Percentiles rank a stretch among this genome's conserved stretches.
phyloP scores from a whole-genome alignment of 1,140 invertebrate species.

The Psix sp. region DNA sequence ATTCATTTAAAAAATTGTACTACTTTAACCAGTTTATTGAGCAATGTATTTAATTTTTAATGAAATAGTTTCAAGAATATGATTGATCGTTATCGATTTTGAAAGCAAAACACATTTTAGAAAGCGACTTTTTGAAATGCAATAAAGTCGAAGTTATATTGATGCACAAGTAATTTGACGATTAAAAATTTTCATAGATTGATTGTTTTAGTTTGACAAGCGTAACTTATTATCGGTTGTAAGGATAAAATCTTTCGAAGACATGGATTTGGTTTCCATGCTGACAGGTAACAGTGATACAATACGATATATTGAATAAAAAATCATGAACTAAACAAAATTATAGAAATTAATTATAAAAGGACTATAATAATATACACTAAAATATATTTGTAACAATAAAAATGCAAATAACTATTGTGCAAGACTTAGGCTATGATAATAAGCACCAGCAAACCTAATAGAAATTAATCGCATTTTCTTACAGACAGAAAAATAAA shows the following conservation, averaged over 20 bases:
- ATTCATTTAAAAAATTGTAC: too few species aligned
- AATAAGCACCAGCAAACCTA: neutral
- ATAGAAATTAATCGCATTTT: neutral
- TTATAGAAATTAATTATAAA: neutral
- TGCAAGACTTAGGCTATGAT: neutral
- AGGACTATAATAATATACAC: neutral
- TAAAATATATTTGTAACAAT: slow-evolving; percentile 3
- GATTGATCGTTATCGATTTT: too few species aligned
- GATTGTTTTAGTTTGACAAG: slow-evolving; percentile 12
- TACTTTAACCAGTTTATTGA: too few species aligned
- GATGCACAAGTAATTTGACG: too few species aligned
- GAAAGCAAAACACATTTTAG: too few species aligned
- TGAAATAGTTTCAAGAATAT: too few species aligned
- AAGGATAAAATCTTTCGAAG: slow-evolving; percentile 9
- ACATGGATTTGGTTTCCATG: slow-evolving; percentile 8
- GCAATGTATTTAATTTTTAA: too few species aligned
- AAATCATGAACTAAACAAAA: neutral
- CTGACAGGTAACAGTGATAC: neutral
- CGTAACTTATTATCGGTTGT: slow-evolving; percentile 2
- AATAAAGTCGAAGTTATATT: too few species aligned
- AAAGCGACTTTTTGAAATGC: too few species aligned
- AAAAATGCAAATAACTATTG: slow-evolving; percentile 10
- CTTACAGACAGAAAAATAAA: too few species aligned
- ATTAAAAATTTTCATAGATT: too few species aligned
- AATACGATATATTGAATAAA: slow-evolving; percentile 1